These are phyloP conservation scores for Galeopterus variegatus DNA, from an alignment of 2,113 vertebrate genomes.

Conservation along the genomic window DNA sequence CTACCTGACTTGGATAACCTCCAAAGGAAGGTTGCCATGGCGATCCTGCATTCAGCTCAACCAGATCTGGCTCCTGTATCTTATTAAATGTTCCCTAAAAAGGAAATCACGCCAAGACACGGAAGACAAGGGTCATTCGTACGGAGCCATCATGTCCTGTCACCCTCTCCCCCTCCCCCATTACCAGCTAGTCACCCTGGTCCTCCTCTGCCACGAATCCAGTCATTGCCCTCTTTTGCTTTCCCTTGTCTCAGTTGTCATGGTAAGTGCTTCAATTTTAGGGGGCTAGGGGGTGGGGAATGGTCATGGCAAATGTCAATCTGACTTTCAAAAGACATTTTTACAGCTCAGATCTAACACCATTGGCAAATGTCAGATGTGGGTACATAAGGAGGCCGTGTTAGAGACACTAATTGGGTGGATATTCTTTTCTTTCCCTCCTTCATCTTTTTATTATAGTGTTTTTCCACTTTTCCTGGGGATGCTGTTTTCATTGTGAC, in stretches of 20 bases:
- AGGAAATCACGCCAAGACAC: slow-evolving; percentile 71
- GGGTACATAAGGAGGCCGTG: slow-evolving; percentile 81
- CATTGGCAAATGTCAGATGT: slow-evolving; percentile 82
- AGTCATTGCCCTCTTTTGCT: background rate
- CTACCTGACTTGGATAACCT: slow-evolving; percentile 90
- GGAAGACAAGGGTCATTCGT: slow-evolving; percentile 48
- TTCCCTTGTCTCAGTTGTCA: background rate
- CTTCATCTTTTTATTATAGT: background rate
- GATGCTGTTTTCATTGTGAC: slow-evolving; percentile 77
- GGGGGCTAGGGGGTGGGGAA: background rate
- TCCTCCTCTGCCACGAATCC: background rate
- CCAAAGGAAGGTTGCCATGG: slow-evolving; percentile 91
- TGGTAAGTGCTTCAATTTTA: slow-evolving; percentile 55
- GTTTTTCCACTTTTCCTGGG: slow-evolving; percentile 48
- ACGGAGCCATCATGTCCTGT: rapidly evolving
- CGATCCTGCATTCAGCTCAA: slow-evolving; percentile 79
- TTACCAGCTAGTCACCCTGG: background rate
- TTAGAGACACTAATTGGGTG: slow-evolving; percentile 86
- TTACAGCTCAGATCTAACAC: slow-evolving; percentile 74
- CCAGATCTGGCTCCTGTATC: slow-evolving; percentile 83
- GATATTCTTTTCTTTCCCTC: slow-evolving; percentile 49
- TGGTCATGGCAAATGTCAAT: slow-evolving; percentile 79
- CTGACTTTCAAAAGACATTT: slow-evolving; percentile 83
- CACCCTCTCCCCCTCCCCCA: background rate
- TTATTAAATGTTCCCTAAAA: slow-evolving; percentile 88